Conservation (phyloP, 2,888 invertebrate genomes). For the Temnothorax rugatulus region DNA sequence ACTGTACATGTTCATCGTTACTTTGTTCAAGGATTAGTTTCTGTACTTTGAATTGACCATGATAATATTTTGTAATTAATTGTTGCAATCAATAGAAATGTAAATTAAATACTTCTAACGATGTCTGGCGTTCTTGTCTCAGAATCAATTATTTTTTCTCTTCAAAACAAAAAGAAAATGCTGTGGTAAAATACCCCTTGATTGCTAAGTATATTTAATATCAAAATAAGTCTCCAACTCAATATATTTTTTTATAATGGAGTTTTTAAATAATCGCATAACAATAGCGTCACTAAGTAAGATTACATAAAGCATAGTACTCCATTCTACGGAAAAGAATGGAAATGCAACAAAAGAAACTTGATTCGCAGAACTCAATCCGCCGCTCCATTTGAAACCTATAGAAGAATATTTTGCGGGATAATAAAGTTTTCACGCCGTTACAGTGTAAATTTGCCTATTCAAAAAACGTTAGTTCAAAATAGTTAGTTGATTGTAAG, state of each 20-base stretch:
- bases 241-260: neutral
- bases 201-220: neutral
- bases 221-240: neutral
- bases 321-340: neutral
- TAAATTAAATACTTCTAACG: neutral
- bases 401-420: neutral
- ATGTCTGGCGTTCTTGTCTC: neutral
- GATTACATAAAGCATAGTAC: neutral
- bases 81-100: neutral
- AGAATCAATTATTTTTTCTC: neutral
- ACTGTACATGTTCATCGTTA: neutral
- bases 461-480: neutral
- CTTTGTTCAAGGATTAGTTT: neutral
- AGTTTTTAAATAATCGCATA: neutral
- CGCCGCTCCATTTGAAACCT: neutral
- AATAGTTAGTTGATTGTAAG: neutral
- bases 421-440: neutral
- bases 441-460: neutral
- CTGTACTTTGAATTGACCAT: neutral
- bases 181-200: neutral
- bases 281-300: neutral
- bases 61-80: neutral
- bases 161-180: neutral
- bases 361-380: neutral
- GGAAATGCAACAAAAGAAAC: neutral